A percentile compares a stretch with the other conserved stretches of the same genome.
Conservation (phyloP, 2,113 vertebrate species). For the Psittacula cyanocephala region DNA sequence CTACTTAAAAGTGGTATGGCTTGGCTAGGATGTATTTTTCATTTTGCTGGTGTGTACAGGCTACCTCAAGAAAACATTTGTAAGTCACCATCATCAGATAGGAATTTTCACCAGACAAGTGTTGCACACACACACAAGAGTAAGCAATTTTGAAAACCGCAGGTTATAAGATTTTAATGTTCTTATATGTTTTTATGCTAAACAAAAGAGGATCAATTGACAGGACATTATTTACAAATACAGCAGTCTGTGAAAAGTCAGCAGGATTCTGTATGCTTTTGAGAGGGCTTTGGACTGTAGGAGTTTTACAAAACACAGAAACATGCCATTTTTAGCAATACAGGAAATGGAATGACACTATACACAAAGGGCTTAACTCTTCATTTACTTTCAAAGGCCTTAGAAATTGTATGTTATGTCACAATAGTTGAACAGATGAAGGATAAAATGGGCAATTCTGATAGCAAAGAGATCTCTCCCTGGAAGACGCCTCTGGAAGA, state of each 20-base stretch:
- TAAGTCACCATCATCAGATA: background rate
- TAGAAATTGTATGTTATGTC: background rate
- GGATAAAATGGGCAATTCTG: background rate
- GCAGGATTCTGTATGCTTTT: background rate
- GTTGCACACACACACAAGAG: background rate
- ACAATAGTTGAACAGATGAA: background rate
- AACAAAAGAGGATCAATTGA: background rate
- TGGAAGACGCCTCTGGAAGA: background rate
- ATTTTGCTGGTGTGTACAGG: background rate
- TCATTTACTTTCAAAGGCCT: background rate
- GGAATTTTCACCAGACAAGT: background rate
- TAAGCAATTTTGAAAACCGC: background rate
- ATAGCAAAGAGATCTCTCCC: background rate
- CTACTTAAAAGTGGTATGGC: background rate
- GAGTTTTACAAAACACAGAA: background rate
- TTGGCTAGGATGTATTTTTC: background rate
- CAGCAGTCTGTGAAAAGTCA: background rate
- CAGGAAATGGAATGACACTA: background rate
- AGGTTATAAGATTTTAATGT: background rate
- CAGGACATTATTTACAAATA: background rate
- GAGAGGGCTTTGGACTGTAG: background rate
- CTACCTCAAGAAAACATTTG: constrained; percentile 1
- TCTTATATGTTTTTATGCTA: background rate
- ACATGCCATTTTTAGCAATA: background rate
- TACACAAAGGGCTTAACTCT: background rate